phyloP scores from a whole-genome alignment of 1,140 invertebrate species.

The Psilanteris sp. region DNA sequence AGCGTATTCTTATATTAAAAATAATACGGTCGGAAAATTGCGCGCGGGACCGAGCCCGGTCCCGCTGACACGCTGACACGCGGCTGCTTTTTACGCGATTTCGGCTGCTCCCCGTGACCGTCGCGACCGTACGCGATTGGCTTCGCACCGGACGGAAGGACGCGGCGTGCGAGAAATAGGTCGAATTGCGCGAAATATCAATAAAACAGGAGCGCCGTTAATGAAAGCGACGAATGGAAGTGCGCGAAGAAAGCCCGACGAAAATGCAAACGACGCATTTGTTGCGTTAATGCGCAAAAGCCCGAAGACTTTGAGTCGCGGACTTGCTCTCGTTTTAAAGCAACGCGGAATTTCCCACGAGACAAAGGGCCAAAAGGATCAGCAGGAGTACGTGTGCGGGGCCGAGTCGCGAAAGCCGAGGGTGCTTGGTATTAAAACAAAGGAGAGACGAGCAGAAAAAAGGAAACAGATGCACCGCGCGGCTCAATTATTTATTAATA shows the following conservation, averaged over 20 bases:
- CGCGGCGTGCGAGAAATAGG: too few relatives aligned
- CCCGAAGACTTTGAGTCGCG: conserved; percentile 24
- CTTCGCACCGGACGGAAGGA: too few relatives aligned
- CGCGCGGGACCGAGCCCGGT: too few relatives aligned
- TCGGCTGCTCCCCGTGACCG: too few relatives aligned
- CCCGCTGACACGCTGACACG: too few relatives aligned
- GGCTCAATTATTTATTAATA: conserved; percentile 44
- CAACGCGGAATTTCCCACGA: conserved; percentile 54
- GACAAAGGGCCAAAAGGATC: conserved; percentile 50
- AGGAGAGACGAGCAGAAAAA: conserved; percentile 18
- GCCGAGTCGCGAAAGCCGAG: conserved; percentile 34
- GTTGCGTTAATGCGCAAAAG: conserved; percentile 44
- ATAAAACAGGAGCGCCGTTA: too few relatives aligned
- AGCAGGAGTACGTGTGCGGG: conserved; percentile 35
- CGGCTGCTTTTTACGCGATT: too few relatives aligned
- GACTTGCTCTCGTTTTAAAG: conserved; percentile 51
- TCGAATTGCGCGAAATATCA: too few relatives aligned
- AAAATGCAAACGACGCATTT: conserved; percentile 33
- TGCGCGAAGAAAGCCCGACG: background rate
- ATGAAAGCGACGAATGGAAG: background rate
- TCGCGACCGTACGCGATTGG: too few relatives aligned
- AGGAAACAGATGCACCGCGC: conserved; percentile 33
- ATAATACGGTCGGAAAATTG: too few relatives aligned
- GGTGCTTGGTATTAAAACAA: conserved; percentile 53
- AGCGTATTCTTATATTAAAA: too few relatives aligned